Conservation (phyloP, 2,888 invertebrate species). For the Drosophila affinis region DNA sequence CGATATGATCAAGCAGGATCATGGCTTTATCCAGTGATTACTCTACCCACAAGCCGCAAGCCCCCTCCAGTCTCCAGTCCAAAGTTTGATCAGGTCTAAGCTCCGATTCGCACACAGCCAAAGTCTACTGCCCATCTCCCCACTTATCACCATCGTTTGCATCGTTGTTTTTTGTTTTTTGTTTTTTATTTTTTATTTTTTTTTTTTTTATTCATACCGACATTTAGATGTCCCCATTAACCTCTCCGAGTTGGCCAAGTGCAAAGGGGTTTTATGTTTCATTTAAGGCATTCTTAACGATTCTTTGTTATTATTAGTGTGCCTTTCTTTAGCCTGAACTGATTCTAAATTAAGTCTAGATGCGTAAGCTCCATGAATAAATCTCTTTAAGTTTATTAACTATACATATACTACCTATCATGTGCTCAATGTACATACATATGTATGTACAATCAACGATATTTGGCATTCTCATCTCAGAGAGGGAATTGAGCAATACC, state of each 20-base stretch:
- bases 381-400: conserved; percentile 12
- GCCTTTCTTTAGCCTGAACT: conserved; percentile 58
- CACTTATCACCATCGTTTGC: too few relatives aligned
- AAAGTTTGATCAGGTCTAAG: conserved; percentile 56
- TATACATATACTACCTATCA: neutral
- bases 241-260: conserved; percentile 1
- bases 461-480: too few relatives aligned
- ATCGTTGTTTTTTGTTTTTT: too few relatives aligned
- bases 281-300: conserved; percentile 18
- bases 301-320: conserved; percentile 17
- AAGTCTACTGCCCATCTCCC: neutral
- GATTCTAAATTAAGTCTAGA: conserved; percentile 67
- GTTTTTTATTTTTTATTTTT: neutral
- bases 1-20: conserved; percentile 85
- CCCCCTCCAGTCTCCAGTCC: neutral
- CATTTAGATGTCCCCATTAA: neutral
- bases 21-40: conserved; percentile 78
- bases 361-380: conserved; percentile 54
- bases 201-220: neutral
- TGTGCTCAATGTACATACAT: too few relatives aligned
- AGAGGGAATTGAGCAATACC: too few relatives aligned
- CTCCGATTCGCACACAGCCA: conserved; percentile 16
- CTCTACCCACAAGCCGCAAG: neutral
- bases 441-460: too few relatives aligned
- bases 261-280: conserved; percentile 23